Conservation (phyloP, 2,113 vertebrate species). For the Pteropus alecto region DNA sequence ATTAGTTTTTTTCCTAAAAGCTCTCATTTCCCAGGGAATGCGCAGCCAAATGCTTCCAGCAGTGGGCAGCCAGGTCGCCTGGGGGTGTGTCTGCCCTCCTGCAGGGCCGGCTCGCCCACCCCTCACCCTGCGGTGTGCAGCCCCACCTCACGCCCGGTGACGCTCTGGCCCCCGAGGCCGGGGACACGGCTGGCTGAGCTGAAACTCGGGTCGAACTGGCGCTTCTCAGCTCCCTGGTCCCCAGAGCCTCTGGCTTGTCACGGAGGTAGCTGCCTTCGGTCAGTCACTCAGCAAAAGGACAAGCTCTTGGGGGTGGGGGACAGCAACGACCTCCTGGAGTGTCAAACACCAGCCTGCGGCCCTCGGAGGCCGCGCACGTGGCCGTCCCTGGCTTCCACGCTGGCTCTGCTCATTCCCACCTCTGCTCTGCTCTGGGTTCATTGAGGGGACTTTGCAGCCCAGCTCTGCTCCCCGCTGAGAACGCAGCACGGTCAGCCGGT, state of each 20-base stretch:
- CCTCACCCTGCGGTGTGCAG: too few relatives aligned
- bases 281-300: too few relatives aligned
- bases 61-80: not conserved
- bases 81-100: not conserved
- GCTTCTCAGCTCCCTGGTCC: not conserved
- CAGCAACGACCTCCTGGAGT: rapidly evolving
- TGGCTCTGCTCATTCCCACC: not conserved
- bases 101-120: too few relatives aligned
- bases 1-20: conserved; percentile 33
- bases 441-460: not conserved
- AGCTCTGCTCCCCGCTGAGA: not conserved
- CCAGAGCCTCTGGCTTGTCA: not conserved
- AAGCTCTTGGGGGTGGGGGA: too few relatives aligned
- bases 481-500: not conserved
- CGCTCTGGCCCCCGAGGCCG: too few relatives aligned
- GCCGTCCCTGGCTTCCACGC: rapidly evolving
- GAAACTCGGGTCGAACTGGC: not conserved
- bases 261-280: too few relatives aligned
- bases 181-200: not conserved
- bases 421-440: not conserved
- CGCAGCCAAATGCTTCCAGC: conserved; percentile 22
- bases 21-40: conserved; percentile 54
- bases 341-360: not conserved
- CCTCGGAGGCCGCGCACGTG: not conserved
- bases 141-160: too few relatives aligned